Conservation (phyloP, 2,888 invertebrate genomes). For the Taphrorychus bicolor region DNA sequence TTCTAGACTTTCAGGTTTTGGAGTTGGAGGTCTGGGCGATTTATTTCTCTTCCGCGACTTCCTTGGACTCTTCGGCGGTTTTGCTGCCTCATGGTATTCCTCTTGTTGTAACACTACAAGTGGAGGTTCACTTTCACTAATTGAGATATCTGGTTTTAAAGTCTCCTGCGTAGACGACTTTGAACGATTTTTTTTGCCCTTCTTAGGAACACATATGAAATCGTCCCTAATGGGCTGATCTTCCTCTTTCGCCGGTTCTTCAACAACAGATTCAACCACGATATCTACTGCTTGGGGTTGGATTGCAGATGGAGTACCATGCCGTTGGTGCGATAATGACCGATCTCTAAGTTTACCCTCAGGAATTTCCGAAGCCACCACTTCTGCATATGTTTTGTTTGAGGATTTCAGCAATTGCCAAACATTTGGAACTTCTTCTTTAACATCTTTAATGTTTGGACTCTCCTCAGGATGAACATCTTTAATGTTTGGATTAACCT, state of each 20-base stretch:
- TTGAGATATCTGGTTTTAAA: background rate
- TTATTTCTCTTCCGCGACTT: slow-evolving; percentile 44
- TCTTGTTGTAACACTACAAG: background rate
- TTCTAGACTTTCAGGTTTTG: slow-evolving; percentile 3
- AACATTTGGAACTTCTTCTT: slow-evolving; percentile 54
- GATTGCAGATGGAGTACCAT: slow-evolving; percentile 43
- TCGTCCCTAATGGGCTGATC: slow-evolving; percentile 57
- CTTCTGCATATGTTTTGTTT: slow-evolving; percentile 76
- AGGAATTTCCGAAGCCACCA: slow-evolving; percentile 63
- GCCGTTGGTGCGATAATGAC: slow-evolving; percentile 41
- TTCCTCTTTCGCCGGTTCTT: slow-evolving; percentile 47
- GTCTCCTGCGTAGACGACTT: slow-evolving; percentile 56
- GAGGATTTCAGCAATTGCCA: slow-evolving; percentile 62
- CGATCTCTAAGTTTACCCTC: slow-evolving; percentile 25
- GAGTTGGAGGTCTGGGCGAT: slow-evolving; percentile 26
- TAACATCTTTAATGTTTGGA: background rate
- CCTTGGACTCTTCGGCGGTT: slow-evolving; percentile 30
- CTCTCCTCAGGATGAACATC: background rate
- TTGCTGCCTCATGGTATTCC: slow-evolving; percentile 17
- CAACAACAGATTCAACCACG: slow-evolving; percentile 50
- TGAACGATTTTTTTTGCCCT: slow-evolving; percentile 64
- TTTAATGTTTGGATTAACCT: background rate
- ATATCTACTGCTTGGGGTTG: slow-evolving; percentile 35
- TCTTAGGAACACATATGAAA: slow-evolving; percentile 59
- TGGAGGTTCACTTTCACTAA: background rate